Evolutionary conservation across 2,797 vertebrate species (phyloP).

Genomic region (Borostomias antarcticus): DNA sequence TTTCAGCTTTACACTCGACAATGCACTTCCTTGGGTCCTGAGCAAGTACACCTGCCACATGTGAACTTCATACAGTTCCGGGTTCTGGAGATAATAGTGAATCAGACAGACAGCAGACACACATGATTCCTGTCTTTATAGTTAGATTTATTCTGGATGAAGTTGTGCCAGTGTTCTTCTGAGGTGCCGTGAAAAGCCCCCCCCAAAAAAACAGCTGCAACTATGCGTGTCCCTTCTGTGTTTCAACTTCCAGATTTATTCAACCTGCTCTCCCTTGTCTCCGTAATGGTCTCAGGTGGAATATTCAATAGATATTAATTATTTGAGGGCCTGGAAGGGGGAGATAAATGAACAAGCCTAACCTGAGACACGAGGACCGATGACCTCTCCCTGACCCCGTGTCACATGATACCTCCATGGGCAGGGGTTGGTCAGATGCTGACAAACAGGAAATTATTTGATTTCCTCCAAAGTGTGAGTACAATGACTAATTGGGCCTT

Average conservation of each 20-base stretch:
- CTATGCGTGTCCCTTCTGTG: background rate
- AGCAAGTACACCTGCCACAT: too few species aligned
- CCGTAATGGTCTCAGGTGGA: background rate
- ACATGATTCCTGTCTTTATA: too few species aligned
- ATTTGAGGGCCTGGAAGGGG: background rate
- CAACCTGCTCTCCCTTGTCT: background rate
- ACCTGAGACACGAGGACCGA: too few species aligned
- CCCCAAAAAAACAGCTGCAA: too few species aligned
- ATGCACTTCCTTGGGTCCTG: too few species aligned
- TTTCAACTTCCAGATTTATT: background rate
- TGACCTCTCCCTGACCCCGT: background rate
- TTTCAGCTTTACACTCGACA: too few species aligned
- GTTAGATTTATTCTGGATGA: too few species aligned
- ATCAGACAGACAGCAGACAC: too few species aligned
- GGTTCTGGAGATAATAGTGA: too few species aligned
- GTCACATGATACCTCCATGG: background rate
- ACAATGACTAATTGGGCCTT: constrained; percentile 6
- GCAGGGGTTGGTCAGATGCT: background rate
- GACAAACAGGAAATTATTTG: background rate
- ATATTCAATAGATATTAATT: background rate
- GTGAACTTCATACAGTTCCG: too few species aligned
- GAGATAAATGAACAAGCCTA: background rate
- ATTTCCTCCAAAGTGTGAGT: constrained; percentile 1
- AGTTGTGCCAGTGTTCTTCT: background rate
- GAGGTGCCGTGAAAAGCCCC: too few species aligned